Conservation (phyloP, 2,888 invertebrate genomes). For the Leuctra nigra region DNA sequence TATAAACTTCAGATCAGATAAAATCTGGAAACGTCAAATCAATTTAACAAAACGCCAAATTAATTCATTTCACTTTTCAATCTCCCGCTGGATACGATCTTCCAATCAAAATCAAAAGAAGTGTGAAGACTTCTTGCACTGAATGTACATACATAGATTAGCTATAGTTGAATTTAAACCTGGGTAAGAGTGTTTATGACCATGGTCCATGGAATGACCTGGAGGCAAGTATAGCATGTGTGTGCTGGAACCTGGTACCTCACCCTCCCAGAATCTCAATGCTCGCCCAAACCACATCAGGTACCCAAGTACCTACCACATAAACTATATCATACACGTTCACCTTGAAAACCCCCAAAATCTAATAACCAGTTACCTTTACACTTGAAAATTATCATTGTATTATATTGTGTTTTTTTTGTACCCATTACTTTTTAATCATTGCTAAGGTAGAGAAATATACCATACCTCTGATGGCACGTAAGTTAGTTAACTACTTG, state of each 20-base stretch:
- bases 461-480: too few species aligned
- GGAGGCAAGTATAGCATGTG: slow-evolving; percentile 9
- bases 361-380: slow-evolving; percentile 17
- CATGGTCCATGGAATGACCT: not conserved
- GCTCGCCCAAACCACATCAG: not conserved
- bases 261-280: not conserved
- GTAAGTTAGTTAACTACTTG: not conserved
- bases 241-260: slow-evolving; percentile 4
- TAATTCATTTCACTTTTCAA: too few species aligned
- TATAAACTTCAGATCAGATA: too few species aligned
- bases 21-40: too few species aligned
- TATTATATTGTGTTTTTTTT: slow-evolving; percentile 10
- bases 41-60: too few species aligned
- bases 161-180: not conserved
- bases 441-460: too few species aligned
- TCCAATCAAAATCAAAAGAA: too few species aligned
- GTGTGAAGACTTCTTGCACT: not conserved
- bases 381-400: slow-evolving; percentile 14
- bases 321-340: slow-evolving; percentile 27
- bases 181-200: not conserved
- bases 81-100: too few species aligned
- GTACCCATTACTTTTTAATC: slow-evolving; percentile 2
- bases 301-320: slow-evolving; percentile 14
- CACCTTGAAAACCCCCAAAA: slow-evolving; percentile 22
- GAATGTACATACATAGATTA: slow-evolving; percentile 5